phyloP scores from a whole-genome alignment of 37 sponge, comb jelly and placozoan species.

The Theonella swinhoei region DNA sequence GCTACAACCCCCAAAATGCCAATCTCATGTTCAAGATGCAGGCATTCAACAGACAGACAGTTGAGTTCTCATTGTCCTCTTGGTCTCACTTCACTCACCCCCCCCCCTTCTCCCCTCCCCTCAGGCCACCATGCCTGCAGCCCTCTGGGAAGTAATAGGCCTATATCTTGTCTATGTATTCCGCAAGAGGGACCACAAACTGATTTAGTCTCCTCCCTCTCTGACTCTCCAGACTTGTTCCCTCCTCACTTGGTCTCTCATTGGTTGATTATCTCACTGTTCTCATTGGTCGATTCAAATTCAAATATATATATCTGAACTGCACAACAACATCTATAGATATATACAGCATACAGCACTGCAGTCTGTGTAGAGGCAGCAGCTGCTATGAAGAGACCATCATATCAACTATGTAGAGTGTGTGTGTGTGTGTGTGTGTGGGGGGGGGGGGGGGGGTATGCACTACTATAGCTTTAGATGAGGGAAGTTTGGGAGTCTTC shows the following conservation, averaged over 20 bases:
- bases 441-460: not conserved
- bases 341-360: no score
- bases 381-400: no score
- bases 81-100: not conserved
- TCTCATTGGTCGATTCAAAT: no score
- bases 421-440: not conserved
- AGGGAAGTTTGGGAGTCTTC: constrained; percentile 3
- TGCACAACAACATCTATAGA: no score
- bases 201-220: no score
- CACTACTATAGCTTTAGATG: constrained; percentile 7
- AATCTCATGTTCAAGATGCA: constrained; percentile 78
- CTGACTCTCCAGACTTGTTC: no score
- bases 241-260: no score
- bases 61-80: not conserved
- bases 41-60: constrained; percentile 68
- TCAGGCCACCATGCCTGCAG: constrained; percentile 82
- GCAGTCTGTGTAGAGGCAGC: no score
- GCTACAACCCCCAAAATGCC: constrained; percentile 40
- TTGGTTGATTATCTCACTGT: no score
- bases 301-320: no score
- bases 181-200: constrained; percentile 14
- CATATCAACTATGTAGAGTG: not conserved
- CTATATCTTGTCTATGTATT: constrained; percentile 81
- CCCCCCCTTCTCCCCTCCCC: not conserved
- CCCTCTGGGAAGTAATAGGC: constrained; percentile 88